These are phyloP conservation scores for Drosophila percnosoma DNA, from an alignment of 2,888 invertebrate species.

Conservation along the genomic window DNA sequence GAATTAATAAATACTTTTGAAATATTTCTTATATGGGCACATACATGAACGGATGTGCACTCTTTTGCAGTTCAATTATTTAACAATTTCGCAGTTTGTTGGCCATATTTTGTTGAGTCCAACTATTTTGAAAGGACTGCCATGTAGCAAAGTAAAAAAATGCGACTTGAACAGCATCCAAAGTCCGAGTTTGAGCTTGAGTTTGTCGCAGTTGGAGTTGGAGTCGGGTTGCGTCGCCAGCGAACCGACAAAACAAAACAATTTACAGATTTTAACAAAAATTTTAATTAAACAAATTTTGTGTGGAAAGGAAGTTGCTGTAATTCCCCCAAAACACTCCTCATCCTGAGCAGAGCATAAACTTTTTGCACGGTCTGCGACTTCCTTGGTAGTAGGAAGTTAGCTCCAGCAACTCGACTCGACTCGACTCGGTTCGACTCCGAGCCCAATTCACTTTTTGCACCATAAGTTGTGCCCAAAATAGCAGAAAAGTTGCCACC, in stretches of 20 bases:
- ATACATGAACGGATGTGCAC: constrained; percentile 10
- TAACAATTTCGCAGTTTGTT: constrained; percentile 54
- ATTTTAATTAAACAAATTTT: constrained; percentile 80
- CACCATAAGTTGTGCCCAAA: constrained; percentile 77
- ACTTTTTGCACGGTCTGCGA: constrained; percentile 74
- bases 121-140: constrained; percentile 59
- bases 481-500: constrained; percentile 76
- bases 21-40: neutral
- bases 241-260: constrained; percentile 63
- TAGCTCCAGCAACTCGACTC: constrained; percentile 61
- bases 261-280: constrained; percentile 79
- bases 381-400: constrained; percentile 74
- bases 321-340: constrained; percentile 29
- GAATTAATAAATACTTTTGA: neutral
- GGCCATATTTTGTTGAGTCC: constrained; percentile 59
- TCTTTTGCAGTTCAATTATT: constrained; percentile 49
- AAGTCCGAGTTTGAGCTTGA: constrained; percentile 9
- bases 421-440: constrained; percentile 28
- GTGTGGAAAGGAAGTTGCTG: constrained; percentile 72
- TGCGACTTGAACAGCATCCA: constrained; percentile 15
- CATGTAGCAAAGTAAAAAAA: constrained; percentile 2
- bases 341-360: constrained; percentile 25
- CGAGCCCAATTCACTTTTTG: constrained; percentile 67
- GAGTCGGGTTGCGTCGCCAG: constrained; percentile 22
- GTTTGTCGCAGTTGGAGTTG: neutral